These are phyloP conservation scores for Pelusios castaneus DNA, from an alignment of 2,113 vertebrate genomes.

Conservation along the genomic window DNA sequence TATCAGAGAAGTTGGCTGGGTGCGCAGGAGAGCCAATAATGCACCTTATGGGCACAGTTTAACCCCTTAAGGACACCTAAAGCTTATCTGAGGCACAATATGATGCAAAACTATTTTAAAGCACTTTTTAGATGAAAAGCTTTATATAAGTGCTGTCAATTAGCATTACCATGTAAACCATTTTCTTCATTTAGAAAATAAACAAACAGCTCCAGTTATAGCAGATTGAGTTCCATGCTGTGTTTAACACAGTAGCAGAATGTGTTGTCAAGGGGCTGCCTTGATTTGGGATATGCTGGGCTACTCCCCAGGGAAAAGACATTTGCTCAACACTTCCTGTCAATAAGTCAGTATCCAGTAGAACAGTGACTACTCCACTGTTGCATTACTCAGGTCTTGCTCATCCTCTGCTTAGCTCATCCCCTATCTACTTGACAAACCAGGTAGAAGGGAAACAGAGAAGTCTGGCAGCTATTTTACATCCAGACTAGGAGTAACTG, in stretches of 20 bases:
- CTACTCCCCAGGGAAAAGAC: neutral
- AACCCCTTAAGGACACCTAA: neutral
- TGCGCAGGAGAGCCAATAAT: neutral
- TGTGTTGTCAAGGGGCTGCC: neutral
- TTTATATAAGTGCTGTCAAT: neutral
- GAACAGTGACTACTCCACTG: neutral
- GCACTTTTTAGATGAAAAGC: neutral
- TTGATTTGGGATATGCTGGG: neutral
- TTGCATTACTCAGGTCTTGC: neutral
- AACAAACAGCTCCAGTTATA: neutral
- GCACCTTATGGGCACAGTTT: neutral
- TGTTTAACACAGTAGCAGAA: neutral
- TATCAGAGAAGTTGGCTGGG: neutral
- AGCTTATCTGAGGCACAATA: fast-evolving
- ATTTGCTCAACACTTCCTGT: constrained; percentile 3
- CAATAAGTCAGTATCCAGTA: neutral
- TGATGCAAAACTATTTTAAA: neutral
- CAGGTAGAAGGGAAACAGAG: neutral
- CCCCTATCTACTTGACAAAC: neutral
- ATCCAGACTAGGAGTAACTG: neutral
- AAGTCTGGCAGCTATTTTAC: neutral
- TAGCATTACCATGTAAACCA: neutral
- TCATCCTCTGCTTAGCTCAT: neutral
- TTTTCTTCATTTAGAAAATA: neutral
- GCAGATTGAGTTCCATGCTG: neutral